Evolutionary conservation across 1,140 invertebrate genomes (phyloP).

Genomic region (Bombus affinis): DNA sequence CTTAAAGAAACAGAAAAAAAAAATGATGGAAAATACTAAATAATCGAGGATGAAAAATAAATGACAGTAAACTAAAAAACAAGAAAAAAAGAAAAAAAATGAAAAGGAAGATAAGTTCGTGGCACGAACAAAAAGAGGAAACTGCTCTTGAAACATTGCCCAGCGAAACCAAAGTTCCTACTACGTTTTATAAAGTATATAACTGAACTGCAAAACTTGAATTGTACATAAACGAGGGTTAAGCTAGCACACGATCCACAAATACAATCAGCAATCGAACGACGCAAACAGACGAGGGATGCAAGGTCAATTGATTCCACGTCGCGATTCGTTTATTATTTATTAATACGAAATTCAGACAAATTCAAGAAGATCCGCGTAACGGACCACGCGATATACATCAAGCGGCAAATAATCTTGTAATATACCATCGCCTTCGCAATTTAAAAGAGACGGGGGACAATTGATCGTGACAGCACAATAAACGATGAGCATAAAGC

Average conservation of each 20-base stretch:
- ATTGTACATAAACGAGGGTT: conserved; percentile 81
- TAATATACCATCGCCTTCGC: conserved; percentile 40
- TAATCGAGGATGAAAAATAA: background rate
- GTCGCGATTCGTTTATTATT: conserved; percentile 38
- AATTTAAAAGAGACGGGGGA: conserved; percentile 50
- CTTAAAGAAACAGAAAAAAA: background rate
- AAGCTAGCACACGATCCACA: conserved; percentile 78
- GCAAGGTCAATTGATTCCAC: conserved; percentile 73
- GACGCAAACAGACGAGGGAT: conserved; percentile 65
- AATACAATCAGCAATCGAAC: conserved; percentile 80
- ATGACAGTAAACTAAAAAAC: background rate
- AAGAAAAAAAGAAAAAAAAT: background rate
- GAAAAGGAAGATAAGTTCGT: conserved; percentile 6
- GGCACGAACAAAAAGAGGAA: conserved; percentile 70
- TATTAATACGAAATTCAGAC: background rate
- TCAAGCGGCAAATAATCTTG: conserved; percentile 16
- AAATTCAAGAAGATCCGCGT: background rate
- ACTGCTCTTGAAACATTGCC: conserved; percentile 82
- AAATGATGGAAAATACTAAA: conserved; percentile 8
- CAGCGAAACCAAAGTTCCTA: conserved; percentile 83
- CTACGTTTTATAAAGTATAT: conserved; percentile 82
- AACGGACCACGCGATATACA: background rate
- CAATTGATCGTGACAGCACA: conserved; percentile 75
- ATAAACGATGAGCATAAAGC: conserved; percentile 68
- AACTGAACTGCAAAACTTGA: conserved; percentile 81